Base-by-base conservation (phyloP, 2,113 vertebrate species). In the Hiodon alosoides region DNA sequence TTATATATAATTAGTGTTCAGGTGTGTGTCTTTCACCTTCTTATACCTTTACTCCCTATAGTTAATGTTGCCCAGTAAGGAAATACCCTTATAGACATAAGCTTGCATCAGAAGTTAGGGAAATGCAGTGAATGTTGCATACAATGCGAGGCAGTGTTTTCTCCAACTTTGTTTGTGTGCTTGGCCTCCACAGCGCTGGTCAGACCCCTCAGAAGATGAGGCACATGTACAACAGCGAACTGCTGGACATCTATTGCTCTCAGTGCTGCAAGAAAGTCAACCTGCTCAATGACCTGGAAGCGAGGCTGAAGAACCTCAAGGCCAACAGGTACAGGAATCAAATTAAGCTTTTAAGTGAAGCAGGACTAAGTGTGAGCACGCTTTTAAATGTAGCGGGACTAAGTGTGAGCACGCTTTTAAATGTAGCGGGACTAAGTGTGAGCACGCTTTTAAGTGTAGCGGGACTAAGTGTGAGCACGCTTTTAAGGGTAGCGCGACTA, bases 211-310 rank as follows among this genome's bases (percentile, higher is more conserved):
- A 91, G 77, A 97, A 94, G 87, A 90, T 89, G 88, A 93, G 92
- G 69, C 93, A 93, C 16, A 64, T 89, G 51, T 95, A 93, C 88
- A 90, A 87, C 69, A 90, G 84, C 1, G 95, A 97, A 52, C 79
- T 93, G 17, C 89, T 95, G 87, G 96, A 98, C 53, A 89, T 97
- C 65, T 98, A 95, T 88, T 99, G 97, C 83, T 95, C 94, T 16
- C 96, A 98, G 86, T 99, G 97, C 93, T 96, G 95, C 88, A 98
- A 94, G 89, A 98, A 97, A 84, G 94, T 99, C 90, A 96, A 95
- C 83, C 91, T 98, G 61, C 93, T 99, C 14, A 96, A 95, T 68
- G 96, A 98, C 86, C 86, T 99, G 86, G 97, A 98, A 84, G 95
- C 92, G 76, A 91, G 97, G 7, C 95, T 99, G 71, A 96, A 93